Base-by-base conservation (phyloP, 1,140 invertebrate species). In the Melipona quadrifasciata region DNA sequence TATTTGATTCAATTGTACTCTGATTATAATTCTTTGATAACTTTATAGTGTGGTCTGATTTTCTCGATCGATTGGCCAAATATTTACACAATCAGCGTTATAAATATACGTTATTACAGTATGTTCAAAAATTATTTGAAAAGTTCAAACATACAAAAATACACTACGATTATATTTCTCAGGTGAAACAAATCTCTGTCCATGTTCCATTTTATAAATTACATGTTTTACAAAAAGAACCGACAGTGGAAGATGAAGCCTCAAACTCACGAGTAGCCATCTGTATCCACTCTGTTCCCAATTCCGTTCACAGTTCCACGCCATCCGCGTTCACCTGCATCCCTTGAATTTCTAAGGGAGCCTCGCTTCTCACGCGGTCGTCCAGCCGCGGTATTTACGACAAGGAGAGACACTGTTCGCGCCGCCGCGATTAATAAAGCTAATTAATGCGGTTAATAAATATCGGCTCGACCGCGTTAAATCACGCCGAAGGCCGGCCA, bases 381-480 rank as follows among this genome's bases (percentile, higher is more conserved):
- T 39, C 47, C 11, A 0, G 39, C 39, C 57, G 24, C 65, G 31
- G 16, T 84, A 84, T 79, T 84, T 61, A 77, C 74, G 78, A 73
- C 27, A 39, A 71, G 58, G 39, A 67, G 73, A 61, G 77, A 80
- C 82, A 76, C 47, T 79, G 74, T 75, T 87, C 73, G 55, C 57
- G 72, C 24, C 72, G 76, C 27, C 34, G 53, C 76, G 84, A 88
- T 67, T 88, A 88, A 87, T 88, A 61, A 76, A 51, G 73, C 16
- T 85, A 88, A 87, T 87, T 85, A 88, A 85, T 82, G 55, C 64
- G 64, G 71, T 85, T 88, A 81, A 88, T 88, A 88, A 87, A 91
- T 90, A 89, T 84, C 67, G 47, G 24, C 67, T 53, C 55, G 65
- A 64, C 70, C 76, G 76, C 39, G 70, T 84, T 85, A 81, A 65